Evolutionary conservation across 2,888 invertebrate genomes (phyloP).

Genomic region (Kryphioiulus occultus): DNA sequence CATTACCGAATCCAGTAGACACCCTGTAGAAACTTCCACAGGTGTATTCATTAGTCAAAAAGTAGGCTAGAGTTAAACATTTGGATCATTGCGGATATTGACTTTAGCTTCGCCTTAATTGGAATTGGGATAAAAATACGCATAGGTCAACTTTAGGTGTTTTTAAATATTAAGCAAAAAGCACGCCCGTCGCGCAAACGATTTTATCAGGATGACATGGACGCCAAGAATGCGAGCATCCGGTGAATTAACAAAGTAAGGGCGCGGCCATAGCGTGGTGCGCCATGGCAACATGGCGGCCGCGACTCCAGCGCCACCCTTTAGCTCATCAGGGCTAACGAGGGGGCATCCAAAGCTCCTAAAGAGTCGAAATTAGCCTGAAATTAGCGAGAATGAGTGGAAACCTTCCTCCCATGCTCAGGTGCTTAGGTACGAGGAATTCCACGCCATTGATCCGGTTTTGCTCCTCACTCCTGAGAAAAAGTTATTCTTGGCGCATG

Average conservation of each 20-base stretch:
- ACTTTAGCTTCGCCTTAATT: neutral
- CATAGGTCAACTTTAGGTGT: neutral
- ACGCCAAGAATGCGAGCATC: neutral
- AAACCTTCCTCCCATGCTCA: neutral
- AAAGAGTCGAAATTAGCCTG: neutral
- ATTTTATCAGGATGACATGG: neutral
- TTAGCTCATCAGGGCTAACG: neutral
- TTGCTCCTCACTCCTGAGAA: neutral
- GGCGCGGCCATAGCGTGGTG: neutral
- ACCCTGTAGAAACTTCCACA: too few species aligned
- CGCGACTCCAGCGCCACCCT: neutral
- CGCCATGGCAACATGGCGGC: neutral
- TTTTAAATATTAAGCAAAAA: too few species aligned
- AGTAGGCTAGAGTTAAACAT: neutral
- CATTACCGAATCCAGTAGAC: too few species aligned
- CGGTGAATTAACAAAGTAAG: neutral
- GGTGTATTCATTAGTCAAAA: too few species aligned
- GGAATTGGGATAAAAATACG: neutral
- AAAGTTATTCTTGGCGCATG: constrained; percentile 26
- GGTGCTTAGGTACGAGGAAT: neutral
- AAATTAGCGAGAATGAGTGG: neutral
- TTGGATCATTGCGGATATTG: neutral
- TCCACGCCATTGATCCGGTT: neutral
- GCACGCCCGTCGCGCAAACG: neutral
- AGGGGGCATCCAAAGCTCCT: neutral